Base-by-base conservation (phyloP, 2,888 invertebrate genomes). In the Zaprionus bogoriensis region DNA sequence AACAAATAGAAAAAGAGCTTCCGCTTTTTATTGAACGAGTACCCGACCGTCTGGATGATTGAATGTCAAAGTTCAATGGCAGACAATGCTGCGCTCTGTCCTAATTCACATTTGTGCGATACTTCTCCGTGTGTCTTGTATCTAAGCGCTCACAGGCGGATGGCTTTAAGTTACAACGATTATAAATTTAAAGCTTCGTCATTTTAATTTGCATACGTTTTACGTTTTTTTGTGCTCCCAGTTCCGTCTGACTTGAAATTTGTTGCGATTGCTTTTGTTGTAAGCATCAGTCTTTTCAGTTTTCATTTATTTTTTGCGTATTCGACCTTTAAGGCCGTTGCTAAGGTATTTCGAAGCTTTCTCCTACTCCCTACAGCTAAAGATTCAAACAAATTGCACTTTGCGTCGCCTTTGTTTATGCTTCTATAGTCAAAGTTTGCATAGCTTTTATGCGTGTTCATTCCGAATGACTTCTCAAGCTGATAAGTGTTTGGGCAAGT, bases 401-500 rank as follows among this genome's bases (percentile, higher is more conserved):
- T 79, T 58, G 44, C 36, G 38, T 51, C 57, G 59, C 42, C 60
- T 61, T 77, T 60, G 51, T 77, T 74, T 59, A 73, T 61, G 12
- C 38, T 20, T 22, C 45, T 54, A 58, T 22, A 58, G 45, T 30
- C 46, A 41, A 50, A 77, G 66, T 83, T 80, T 80, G 84, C 58
- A 46, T 50, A 58, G 75, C 53, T 70, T 80, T 86, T 74, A 77
- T 83, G 87, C 75, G 78, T 67, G 81, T 72, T 87, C 85, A 84
- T 69, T 67, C 42, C 6, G 32, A 12, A 36, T 36, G 32, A 36
- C 32, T 36, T 36, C 14, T 9, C 32, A 6, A 32, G n/a, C 52
- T 66, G 52, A 69, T 17, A 45, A 67, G 53, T 76, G 54, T 45
- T n/a, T n/a, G n/a, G n/a, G n/a, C n/a, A n/a, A n/a, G n/a, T n/a